A percentile compares a stretch with the other conserved stretches of the same genome.
phyloP scores from a whole-genome alignment of 2,797 vertebrate genomes.

The Valencia hispanica region DNA sequence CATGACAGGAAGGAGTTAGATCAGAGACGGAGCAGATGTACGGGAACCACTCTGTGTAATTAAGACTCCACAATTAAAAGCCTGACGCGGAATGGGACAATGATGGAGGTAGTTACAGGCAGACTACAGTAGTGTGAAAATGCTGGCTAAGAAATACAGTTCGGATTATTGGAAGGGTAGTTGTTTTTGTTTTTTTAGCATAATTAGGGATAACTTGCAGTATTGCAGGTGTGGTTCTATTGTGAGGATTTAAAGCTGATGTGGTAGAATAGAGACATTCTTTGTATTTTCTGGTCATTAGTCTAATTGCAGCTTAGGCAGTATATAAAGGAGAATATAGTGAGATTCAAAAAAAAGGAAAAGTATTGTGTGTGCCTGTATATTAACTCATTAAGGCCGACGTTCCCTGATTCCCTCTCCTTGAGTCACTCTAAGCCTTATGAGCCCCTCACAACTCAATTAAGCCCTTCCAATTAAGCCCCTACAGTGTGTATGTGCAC shows the following conservation, averaged over 20 bases:
- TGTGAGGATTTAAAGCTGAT: slow-evolving; percentile 18
- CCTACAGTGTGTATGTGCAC: slow-evolving; percentile 48
- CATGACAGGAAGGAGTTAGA: slow-evolving; percentile 82
- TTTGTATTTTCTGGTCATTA: slow-evolving; percentile 68
- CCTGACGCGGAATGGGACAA: slow-evolving; percentile 51
- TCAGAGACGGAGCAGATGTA: slow-evolving; percentile 72
- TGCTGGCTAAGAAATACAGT: background rate
- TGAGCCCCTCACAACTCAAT: slow-evolving; percentile 81
- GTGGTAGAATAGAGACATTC: slow-evolving; percentile 38
- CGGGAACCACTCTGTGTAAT: slow-evolving; percentile 75
- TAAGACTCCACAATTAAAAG: slow-evolving; percentile 79
- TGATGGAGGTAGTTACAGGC: slow-evolving; percentile 12
- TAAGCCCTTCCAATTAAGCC: slow-evolving; percentile 78
- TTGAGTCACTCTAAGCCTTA: slow-evolving; percentile 77
- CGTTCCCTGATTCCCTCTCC: slow-evolving; percentile 75
- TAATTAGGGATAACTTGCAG: slow-evolving; percentile 1
- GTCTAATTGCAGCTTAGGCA: slow-evolving; percentile 69
- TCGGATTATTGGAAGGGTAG: background rate
- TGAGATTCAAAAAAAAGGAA: slow-evolving; percentile 46
- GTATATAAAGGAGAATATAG: slow-evolving; percentile 44
- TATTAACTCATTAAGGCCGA: slow-evolving; percentile 75
- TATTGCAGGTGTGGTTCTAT: slow-evolving; percentile 23
- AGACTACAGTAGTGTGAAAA: background rate
- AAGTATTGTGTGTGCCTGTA: slow-evolving; percentile 41
- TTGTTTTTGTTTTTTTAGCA: background rate